Base-by-base conservation (phyloP, 2,888 invertebrate species). In the Phoenoteleia sp. region DNA sequence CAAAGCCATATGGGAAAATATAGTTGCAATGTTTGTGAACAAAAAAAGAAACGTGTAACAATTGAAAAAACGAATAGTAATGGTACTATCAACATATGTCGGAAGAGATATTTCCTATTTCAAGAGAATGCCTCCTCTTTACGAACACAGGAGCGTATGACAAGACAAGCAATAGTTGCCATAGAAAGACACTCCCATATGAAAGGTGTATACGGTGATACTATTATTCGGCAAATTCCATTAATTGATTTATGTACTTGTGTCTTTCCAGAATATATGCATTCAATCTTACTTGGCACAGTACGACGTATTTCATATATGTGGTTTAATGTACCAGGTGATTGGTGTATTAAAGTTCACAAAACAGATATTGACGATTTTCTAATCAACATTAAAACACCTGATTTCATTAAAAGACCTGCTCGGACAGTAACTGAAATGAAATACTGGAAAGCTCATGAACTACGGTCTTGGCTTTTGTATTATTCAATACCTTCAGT, bases 11-110 rank as follows among this genome's bases (percentile, higher is more conserved):
- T 15, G 3, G 72, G 66, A n/a, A 58, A 25, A 17, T 60, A 29
- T 58, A 21, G 49, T 1, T 79, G 77, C 52, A 76, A 76, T 15
- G 29, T 25, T 7, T 79, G 72, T 15, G 71, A 80, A 39, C 52
- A 39, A 15, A 69, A 29, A 29, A 9, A 27, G 3, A 17, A 27
- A 45, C 6, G 11, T 29, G 29, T 19, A n/a, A 1, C 7, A 7
- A 13, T 56, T 3, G 9, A 9, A 39, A 39, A 60, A 11, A 21
- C 3, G 45, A 7, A 58, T 19, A n/a, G 39, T n/a, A n/a, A n/a
- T n/a, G n/a, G n/a, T n/a, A n/a, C n/a, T n/a, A n/a, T n/a, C n/a
- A n/a, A n/a, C n/a, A n/a, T n/a, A n/a, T n/a, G n/a, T n/a, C n/a
- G n/a, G n/a, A n/a, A n/a, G 29, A n/a, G 39, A 54, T 54, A 45